Conservation (phyloP, 2,888 invertebrate genomes). For the Crossocerus cetratus region DNA sequence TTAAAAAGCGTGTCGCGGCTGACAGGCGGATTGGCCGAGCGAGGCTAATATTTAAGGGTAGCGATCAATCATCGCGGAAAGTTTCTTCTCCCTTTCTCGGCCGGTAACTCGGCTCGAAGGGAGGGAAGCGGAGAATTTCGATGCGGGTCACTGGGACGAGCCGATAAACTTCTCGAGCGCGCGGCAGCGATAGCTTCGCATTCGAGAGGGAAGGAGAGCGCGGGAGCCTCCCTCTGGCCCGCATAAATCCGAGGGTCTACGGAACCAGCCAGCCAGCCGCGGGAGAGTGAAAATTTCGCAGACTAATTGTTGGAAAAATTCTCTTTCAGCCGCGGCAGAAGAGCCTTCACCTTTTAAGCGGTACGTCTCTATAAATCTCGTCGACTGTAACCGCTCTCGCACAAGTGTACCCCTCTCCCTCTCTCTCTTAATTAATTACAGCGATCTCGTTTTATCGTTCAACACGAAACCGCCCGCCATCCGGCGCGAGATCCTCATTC, state of each 20-base stretch:
- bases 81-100: neutral
- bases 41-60: neutral
- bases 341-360: no score
- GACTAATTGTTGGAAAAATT: slow-evolving; percentile 45
- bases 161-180: slow-evolving; percentile 27
- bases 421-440: slow-evolving; percentile 59
- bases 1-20: neutral
- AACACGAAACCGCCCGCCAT: slow-evolving; percentile 18
- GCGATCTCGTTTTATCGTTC: slow-evolving; percentile 59
- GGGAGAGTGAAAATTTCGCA: slow-evolving; percentile 23
- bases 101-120: slow-evolving; percentile 8
- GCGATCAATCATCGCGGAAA: slow-evolving; percentile 32
- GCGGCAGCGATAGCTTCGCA: neutral
- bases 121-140: slow-evolving; percentile 8
- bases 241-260: slow-evolving; percentile 8
- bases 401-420: no score
- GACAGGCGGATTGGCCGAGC: neutral
- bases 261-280: slow-evolving; percentile 18
- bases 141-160: slow-evolving; percentile 35
- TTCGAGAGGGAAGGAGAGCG: no score
- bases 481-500: slow-evolving; percentile 29
- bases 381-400: no score
- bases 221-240: neutral
- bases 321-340: slow-evolving; percentile 15
- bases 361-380: no score